phyloP scores from a whole-genome alignment of 1,140 invertebrate species.

The Prorops nasuta region DNA sequence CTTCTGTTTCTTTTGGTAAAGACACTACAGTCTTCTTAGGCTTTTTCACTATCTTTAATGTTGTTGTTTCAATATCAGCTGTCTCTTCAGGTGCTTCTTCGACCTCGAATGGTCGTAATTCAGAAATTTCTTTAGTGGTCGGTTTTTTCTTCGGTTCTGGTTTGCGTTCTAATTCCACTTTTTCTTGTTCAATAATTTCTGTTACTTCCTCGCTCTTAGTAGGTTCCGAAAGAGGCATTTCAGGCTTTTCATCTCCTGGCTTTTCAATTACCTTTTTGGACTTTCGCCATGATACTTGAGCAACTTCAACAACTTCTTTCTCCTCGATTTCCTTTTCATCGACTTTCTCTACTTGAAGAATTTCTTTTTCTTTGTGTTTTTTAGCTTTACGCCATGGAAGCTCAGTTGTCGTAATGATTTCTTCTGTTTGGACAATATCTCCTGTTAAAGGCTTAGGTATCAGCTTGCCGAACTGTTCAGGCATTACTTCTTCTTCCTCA shows the following conservation, averaged over 20 bases:
- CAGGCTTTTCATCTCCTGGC: conserved; percentile 5
- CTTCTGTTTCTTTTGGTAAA: conserved; percentile 1
- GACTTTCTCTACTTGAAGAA: conserved; percentile 11
- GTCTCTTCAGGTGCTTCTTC: conserved; percentile 16
- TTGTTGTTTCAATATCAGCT: conserved; percentile 21
- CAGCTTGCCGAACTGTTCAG: not conserved
- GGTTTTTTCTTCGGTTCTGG: too few species aligned
- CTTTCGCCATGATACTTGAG: conserved; percentile 13
- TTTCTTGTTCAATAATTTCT: too few species aligned
- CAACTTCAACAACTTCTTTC: conserved; percentile 3
- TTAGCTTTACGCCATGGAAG: conserved; percentile 23
- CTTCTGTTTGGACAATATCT: conserved; percentile 3
- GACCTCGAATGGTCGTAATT: not conserved
- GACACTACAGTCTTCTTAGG: conserved; percentile 2
- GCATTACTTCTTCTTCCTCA: not conserved
- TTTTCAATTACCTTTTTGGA: conserved; percentile 5
- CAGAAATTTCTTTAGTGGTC: not conserved
- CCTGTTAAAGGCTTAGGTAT: too few species aligned
- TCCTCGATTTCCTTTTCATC: not conserved
- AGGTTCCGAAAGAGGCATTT: conserved; percentile 6
- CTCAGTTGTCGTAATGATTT: conserved; percentile 24
- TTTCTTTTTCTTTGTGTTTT: conserved; percentile 12
- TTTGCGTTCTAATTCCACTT: too few species aligned
- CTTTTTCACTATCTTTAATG: too few species aligned
- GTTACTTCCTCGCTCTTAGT: too few species aligned